Conservation (phyloP, 2,113 vertebrate species). For the Rhinogobius similis region DNA sequence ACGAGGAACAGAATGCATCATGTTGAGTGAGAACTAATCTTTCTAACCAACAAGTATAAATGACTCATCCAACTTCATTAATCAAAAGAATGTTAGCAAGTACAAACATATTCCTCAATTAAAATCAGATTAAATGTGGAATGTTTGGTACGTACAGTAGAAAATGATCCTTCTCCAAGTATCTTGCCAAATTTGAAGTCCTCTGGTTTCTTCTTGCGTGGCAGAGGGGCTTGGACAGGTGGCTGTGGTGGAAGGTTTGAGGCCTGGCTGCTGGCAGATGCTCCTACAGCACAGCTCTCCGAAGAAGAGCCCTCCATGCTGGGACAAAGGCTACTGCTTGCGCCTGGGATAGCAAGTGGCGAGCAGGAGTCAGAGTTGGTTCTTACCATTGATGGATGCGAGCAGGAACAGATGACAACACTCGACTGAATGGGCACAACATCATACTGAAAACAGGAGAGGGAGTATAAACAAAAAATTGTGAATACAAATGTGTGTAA, state of each 20-base stretch:
- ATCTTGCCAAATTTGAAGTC: constrained; percentile 98
- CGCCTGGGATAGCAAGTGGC: constrained; percentile 82
- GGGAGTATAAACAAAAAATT: constrained; percentile 26
- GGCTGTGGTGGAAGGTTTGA: constrained; percentile 69
- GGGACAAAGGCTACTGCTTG: constrained; percentile 84
- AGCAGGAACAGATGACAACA: constrained; percentile 94
- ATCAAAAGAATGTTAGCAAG: constrained; percentile 66
- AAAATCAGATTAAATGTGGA: constrained; percentile 44
- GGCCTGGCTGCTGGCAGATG: constrained; percentile 75
- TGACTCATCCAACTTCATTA: constrained; percentile 59
- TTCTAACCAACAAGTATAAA: constrained; percentile 38
- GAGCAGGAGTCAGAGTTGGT: constrained; percentile 88
- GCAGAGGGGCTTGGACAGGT: constrained; percentile 79
- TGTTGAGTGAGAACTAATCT: constrained; percentile 12
- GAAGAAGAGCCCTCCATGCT: constrained; percentile 85
- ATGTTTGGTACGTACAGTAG: constrained; percentile 84
- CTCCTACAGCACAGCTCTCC: constrained; percentile 74
- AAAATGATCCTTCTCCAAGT: constrained; percentile 97
- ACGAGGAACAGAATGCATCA: constrained; percentile 14
- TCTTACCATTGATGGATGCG: constrained; percentile 96
- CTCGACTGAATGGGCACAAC: constrained; percentile 95
- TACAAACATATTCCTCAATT: constrained; percentile 53
- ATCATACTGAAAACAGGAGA: constrained; percentile 86
- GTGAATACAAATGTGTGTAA: background rate
- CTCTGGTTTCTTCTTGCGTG: constrained; percentile 95